phyloP scores from a whole-genome alignment of 2,888 invertebrate species.

The Lithophane leautieri region DNA sequence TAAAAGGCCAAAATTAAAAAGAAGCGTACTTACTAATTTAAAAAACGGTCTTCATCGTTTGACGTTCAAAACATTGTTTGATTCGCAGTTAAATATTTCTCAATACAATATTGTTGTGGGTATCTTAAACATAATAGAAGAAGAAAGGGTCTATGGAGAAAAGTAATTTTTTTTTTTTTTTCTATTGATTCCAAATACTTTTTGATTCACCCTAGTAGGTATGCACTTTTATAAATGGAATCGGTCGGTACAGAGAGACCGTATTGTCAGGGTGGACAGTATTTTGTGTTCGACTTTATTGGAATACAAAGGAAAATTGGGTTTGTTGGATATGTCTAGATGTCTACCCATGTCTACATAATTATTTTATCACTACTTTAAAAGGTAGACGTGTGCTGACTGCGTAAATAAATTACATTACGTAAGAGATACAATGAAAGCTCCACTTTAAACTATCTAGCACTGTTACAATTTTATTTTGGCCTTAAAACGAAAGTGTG shows the following conservation, averaged over 20 bases:
- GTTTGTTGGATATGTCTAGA: not conserved
- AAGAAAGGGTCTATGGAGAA: not conserved
- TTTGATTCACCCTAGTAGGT: not conserved
- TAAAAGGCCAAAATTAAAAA: not conserved
- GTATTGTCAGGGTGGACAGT: not conserved
- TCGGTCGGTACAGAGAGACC: too few species aligned
- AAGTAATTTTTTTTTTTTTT: too few species aligned
- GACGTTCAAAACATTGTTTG: not conserved
- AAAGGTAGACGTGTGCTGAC: constrained; percentile 4
- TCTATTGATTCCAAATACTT: not conserved
- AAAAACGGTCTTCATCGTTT: not conserved
- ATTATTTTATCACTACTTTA: constrained; percentile 6
- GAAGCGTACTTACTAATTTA: not conserved
- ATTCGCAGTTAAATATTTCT: not conserved
- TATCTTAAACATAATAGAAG: too few species aligned
- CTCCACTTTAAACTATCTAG: not conserved
- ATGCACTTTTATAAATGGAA: not conserved
- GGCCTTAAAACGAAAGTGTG: not conserved
- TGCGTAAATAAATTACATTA: constrained; percentile 9
- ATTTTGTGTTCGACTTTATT: not conserved
- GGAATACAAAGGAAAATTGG: not conserved
- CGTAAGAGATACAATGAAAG: constrained; percentile 16
- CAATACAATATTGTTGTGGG: not conserved
- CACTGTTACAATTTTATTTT: constrained; percentile 11
- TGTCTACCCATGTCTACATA: not conserved